phyloP scores from a whole-genome alignment of 2,113 vertebrate species.

The Asarcornis scutulata region DNA sequence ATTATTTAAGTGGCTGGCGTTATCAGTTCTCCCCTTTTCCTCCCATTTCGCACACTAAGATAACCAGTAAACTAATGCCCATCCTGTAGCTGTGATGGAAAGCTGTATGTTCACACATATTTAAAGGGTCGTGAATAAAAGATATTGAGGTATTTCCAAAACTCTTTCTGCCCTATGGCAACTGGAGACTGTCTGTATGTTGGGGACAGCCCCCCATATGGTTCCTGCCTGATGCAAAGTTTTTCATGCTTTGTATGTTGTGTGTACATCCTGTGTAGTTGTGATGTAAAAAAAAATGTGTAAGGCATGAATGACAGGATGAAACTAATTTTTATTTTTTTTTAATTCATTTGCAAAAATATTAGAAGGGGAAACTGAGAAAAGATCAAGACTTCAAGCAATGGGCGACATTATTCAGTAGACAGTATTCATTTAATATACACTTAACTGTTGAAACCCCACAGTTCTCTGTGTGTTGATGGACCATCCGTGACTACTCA shows the following conservation, averaged over 20 bases:
- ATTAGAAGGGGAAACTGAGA: background rate
- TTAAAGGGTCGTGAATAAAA: background rate
- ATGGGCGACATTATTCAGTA: background rate
- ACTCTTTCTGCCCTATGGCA: background rate
- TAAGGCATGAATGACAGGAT: background rate
- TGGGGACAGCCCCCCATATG: background rate
- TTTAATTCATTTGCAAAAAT: background rate
- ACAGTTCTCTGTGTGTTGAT: background rate
- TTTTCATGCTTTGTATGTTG: background rate
- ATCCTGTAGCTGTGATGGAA: background rate
- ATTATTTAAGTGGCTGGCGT: background rate
- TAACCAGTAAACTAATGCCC: background rate
- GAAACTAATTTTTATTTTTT: background rate
- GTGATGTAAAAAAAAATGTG: background rate
- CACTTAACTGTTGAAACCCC: background rate
- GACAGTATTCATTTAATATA: background rate
- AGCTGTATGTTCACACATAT: background rate
- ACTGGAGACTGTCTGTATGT: background rate
- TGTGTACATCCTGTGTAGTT: background rate
- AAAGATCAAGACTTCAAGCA: background rate
- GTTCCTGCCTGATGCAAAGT: background rate
- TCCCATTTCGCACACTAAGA: background rate
- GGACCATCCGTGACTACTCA: rapidly evolving
- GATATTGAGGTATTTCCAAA: background rate
- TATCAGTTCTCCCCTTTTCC: background rate